These are phyloP conservation scores for Tangara arthus DNA, from an alignment of 2,797 vertebrate genomes.

Conservation along the genomic window DNA sequence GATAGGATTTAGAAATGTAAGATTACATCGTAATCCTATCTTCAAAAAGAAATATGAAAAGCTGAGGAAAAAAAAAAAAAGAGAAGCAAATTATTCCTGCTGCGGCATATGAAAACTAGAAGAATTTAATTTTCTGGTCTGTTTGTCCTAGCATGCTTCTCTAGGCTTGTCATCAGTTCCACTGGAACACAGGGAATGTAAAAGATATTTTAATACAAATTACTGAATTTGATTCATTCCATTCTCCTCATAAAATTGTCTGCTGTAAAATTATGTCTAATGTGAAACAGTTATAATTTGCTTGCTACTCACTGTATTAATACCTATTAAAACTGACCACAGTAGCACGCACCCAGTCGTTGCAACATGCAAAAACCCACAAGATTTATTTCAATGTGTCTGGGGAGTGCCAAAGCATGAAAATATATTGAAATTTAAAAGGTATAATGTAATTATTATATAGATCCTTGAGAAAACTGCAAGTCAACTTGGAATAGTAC, in stretches of 20 bases:
- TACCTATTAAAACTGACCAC: constrained; percentile 51
- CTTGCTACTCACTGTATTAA: constrained; percentile 46
- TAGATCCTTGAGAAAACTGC: background rate
- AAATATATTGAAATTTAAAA: constrained; percentile 15
- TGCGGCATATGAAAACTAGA: constrained; percentile 33
- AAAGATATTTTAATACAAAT: constrained; percentile 66
- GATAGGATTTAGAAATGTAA: constrained; percentile 15
- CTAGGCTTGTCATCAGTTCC: constrained; percentile 56
- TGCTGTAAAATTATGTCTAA: constrained; percentile 55
- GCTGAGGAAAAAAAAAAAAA: background rate
- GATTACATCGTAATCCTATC: background rate
- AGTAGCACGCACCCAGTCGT: background rate
- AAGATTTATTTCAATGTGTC: constrained; percentile 28
- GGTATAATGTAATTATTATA: background rate
- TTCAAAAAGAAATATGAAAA: constrained; percentile 19
- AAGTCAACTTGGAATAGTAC: background rate
- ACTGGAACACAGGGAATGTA: constrained; percentile 53
- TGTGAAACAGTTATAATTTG: constrained; percentile 59
- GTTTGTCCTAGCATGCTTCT: constrained; percentile 58
- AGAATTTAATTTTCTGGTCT: constrained; percentile 68
- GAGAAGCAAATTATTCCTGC: constrained; percentile 4
- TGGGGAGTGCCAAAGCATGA: background rate
- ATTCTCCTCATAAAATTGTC: constrained; percentile 66
- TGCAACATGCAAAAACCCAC: constrained; percentile 15
- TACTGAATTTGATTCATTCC: constrained; percentile 53